Evolutionary conservation across 2,888 invertebrate genomes (phyloP), one percentile per base, ranked within the genome.

Genomic region (Rhamnusium bicolor): DNA sequence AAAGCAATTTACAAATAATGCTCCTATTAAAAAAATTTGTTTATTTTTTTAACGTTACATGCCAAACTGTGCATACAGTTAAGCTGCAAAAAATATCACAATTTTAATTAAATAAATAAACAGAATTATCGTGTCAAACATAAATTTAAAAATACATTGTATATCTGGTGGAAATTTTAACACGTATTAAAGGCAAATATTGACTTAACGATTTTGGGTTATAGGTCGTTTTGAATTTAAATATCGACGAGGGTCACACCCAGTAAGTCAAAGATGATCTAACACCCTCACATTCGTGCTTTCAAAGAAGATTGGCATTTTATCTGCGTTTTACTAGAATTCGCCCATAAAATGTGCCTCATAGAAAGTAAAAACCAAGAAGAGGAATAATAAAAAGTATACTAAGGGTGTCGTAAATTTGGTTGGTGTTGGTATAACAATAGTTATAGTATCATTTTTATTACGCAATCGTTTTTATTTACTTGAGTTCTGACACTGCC

Each of bases 381-480:
- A 82, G 81, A 82, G 79, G 82, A 84, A 85, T 83, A 85, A 85
- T 84, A 85, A 85, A 85, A 85, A 80, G 80, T 56, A 67, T 83
- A 84, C 84, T 85, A 84, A 84, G 84, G 83, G 83, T 79, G 78
- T 84, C 84, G 80, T 85, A 85, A 85, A 85, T 79, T 82, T 77
- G 72, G 62, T 82, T 77, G 72, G 63, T 81, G 79, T 82, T 80
- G 84, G 83, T 84, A 82, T 84, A 84, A 83, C 81, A 81, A 81
- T 81, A 83, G 84, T 82, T 84, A 67, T 67, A 56, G 19, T 56
- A 67, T 67, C 67, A 46, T 40, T 67, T 67, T 67, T 67, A 67
- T 67, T 56, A 56, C 51, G 56, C 67, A 32, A 67, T 67, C 46
- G 67, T 56, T 56, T 67, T 67, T 67, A 67, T 56, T 54, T 56